phyloP scores from a whole-genome alignment of 2,888 invertebrate species.

The Hypomecis punctinalis region DNA sequence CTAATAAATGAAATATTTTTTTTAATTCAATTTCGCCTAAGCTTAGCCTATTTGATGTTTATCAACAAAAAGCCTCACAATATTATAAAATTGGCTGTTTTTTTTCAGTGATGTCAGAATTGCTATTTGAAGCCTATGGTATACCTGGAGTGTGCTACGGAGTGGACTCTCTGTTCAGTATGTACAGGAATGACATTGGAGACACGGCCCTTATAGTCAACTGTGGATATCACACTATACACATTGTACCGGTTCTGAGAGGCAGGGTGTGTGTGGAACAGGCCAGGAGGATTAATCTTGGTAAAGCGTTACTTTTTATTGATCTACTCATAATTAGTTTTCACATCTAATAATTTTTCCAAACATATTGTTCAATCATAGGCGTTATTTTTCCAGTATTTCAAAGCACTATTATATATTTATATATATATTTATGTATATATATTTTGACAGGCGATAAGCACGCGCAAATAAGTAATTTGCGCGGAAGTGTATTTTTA shows the following conservation, averaged over 20 bases:
- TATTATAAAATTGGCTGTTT: background rate
- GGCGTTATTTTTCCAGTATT: too few species aligned
- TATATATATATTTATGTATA: too few species aligned
- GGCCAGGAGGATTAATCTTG: slow-evolving; percentile 93
- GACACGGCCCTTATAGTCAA: slow-evolving; percentile 91
- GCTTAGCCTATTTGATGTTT: too few species aligned
- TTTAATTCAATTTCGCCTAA: too few species aligned
- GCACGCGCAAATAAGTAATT: too few species aligned
- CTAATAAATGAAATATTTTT: too few species aligned
- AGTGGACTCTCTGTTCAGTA: slow-evolving; percentile 92
- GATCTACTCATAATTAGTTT: too few species aligned
- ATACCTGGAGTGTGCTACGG: slow-evolving; percentile 95
- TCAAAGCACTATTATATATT: too few species aligned
- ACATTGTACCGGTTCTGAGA: slow-evolving; percentile 92
- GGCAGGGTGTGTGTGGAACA: slow-evolving; percentile 88
- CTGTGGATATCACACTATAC: slow-evolving; percentile 95
- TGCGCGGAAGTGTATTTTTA: too few species aligned
- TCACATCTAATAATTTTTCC: too few species aligned
- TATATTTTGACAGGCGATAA: too few species aligned
- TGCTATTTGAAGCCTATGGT: slow-evolving; percentile 96
- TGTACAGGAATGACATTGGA: slow-evolving; percentile 86
- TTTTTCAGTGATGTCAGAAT: slow-evolving; percentile 94
- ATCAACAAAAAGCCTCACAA: background rate
- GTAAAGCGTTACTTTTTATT: slow-evolving; percentile 55
- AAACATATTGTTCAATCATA: too few species aligned